A percentile compares a stretch with the other conserved stretches of the same genome.
Conservation (phyloP, 2,888 invertebrate genomes). For the Drosophila neotestacea region DNA sequence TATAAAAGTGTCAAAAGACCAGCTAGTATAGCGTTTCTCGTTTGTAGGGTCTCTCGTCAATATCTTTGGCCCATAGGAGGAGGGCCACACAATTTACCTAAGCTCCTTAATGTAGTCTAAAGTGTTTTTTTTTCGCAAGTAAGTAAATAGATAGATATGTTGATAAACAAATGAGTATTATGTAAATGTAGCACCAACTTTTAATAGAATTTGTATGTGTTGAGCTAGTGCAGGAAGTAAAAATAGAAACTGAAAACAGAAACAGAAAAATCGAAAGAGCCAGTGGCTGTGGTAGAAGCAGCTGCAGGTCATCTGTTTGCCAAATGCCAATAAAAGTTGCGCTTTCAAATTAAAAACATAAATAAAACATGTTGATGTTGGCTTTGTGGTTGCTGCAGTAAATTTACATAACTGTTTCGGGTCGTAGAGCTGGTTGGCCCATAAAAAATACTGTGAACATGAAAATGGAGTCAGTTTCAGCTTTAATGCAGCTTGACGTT, state of each 20-base stretch:
- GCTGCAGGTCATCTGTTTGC: conserved; percentile 31
- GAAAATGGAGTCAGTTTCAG: conserved; percentile 14
- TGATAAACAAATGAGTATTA: conserved; percentile 54
- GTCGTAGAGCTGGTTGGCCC: conserved; percentile 6
- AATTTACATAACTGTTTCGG: conserved; percentile 43
- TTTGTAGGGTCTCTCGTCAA: conserved; percentile 32
- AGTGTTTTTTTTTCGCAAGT: conserved; percentile 41
- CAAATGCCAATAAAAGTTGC: conserved; percentile 41
- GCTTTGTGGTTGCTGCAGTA: conserved; percentile 28
- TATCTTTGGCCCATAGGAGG: conserved; percentile 16
- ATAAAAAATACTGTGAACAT: conserved; percentile 22
- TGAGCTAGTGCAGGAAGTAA: conserved; percentile 1
- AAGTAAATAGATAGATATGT: conserved; percentile 60
- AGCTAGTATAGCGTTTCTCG: conserved; percentile 30
- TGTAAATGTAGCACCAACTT: conserved; percentile 62
- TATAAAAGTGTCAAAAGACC: conserved; percentile 77
- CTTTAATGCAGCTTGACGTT: conserved; percentile 28
- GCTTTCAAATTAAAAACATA: conserved; percentile 58
- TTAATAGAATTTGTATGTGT: conserved; percentile 33
- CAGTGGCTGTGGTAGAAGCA: not conserved
- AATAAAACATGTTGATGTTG: conserved; percentile 56
- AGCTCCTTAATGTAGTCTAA: conserved; percentile 60
- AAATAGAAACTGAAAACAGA: conserved; percentile 12
- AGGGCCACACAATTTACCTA: conserved; percentile 46
- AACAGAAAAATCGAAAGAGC: not conserved